These are phyloP conservation scores for Cylloceria caligata DNA, from an alignment of 2,888 invertebrate genomes.

Conservation along the genomic window DNA sequence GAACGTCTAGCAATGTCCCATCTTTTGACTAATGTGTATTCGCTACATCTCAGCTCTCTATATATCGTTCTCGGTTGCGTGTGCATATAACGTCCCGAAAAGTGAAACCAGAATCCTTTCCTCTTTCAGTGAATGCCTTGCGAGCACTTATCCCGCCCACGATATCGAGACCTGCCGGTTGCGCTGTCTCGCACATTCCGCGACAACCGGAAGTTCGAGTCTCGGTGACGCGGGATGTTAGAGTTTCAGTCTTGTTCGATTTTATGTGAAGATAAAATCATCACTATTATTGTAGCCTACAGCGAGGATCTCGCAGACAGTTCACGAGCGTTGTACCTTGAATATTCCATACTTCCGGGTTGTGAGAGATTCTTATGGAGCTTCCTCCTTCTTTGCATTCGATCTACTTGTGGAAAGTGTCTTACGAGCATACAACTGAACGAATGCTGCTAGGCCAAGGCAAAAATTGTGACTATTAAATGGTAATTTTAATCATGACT, in stretches of 20 bases:
- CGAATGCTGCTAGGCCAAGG: not conserved
- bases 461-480: not conserved
- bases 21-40: slow-evolving; percentile 3
- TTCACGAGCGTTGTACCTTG: not conserved
- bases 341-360: slow-evolving; percentile 1
- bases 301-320: slow-evolving; percentile 1
- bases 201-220: slow-evolving; percentile 59
- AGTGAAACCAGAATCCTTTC: slow-evolving; percentile 56
- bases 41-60: not conserved
- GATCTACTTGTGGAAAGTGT: not conserved
- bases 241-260: slow-evolving; percentile 4
- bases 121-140: slow-evolving; percentile 20
- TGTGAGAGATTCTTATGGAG: not conserved
- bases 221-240: not conserved
- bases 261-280: slow-evolving; percentile 25
- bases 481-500: not conserved
- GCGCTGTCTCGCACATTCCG: slow-evolving; percentile 30
- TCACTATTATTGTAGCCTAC: slow-evolving; percentile 4
- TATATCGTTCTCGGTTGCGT: slow-evolving; percentile 7
- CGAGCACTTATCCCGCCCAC: slow-evolving; percentile 42
- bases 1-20: not conserved
- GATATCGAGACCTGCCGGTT: slow-evolving; percentile 35
- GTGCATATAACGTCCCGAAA: slow-evolving; percentile 21
- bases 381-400: not conserved
- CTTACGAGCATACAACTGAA: not conserved